A percentile compares a stretch with the other conserved stretches of the same genome.
phyloP scores from a whole-genome alignment of 2,113 vertebrate genomes.

The Scomber colias region DNA sequence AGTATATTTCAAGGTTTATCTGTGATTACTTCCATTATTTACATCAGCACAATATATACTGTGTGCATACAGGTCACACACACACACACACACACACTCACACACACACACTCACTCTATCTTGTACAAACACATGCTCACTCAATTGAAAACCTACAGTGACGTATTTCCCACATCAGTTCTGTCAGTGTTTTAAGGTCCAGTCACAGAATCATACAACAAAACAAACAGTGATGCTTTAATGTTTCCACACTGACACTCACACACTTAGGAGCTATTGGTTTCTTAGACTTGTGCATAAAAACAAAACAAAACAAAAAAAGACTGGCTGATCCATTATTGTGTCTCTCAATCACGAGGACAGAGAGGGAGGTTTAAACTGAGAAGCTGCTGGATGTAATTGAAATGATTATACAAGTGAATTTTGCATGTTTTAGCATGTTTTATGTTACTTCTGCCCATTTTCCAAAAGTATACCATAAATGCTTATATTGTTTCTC shows the following conservation, averaged over 20 bases:
- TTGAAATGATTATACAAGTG: background rate
- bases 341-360: background rate
- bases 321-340: background rate
- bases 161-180: background rate
- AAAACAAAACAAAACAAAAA: background rate
- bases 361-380: background rate
- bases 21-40: conserved; percentile 74
- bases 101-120: background rate
- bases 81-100: conserved; percentile 13
- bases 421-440: conserved; percentile 17
- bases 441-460: too few relatives aligned
- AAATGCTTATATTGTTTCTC: too few relatives aligned
- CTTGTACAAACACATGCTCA: conserved; percentile 37
- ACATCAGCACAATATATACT: conserved; percentile 65
- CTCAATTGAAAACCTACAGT: conserved; percentile 24
- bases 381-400: background rate
- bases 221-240: conserved; percentile 12
- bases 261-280: background rate
- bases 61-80: conserved; percentile 19
- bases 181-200: conserved; percentile 25
- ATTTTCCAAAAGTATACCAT: too few relatives aligned
- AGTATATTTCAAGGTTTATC: conserved; percentile 67
- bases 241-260: conserved; percentile 10
- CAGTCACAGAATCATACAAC: conserved; percentile 13
- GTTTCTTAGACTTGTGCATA: conserved; percentile 33